Conservation (phyloP, 1,140 invertebrate species). For the Drosophila dunni region DNA sequence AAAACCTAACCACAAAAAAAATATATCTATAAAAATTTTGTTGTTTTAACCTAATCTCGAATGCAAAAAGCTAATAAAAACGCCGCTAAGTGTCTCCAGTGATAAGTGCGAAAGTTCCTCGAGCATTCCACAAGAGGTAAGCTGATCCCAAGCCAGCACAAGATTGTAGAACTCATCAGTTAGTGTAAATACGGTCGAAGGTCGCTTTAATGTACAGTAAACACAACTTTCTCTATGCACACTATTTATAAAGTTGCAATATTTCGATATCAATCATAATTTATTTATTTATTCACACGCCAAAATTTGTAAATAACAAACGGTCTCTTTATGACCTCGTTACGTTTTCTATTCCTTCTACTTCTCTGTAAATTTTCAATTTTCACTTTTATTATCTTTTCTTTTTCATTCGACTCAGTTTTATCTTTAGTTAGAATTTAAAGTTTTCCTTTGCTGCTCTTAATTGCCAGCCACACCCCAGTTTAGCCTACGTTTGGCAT, state of each 20-base stretch:
- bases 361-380: constrained; percentile 5
- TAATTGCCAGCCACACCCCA: constrained; percentile 61
- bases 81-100: constrained; percentile 60
- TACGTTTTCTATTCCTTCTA: constrained; percentile 26
- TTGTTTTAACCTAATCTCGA: constrained; percentile 55
- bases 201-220: constrained; percentile 9
- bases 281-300: constrained; percentile 20
- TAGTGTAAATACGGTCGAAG: constrained; percentile 26
- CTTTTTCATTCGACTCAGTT: constrained; percentile 10
- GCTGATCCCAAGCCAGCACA: constrained; percentile 48
- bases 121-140: constrained; percentile 62
- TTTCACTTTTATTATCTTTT: constrained; percentile 37
- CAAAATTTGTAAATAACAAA: constrained; percentile 50
- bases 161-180: constrained; percentile 42
- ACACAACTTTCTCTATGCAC: constrained; percentile 16
- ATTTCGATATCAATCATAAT: background rate
- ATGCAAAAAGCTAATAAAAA: constrained; percentile 23
- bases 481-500: constrained; percentile 39
- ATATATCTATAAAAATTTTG: constrained; percentile 33
- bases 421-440: constrained; percentile 57
- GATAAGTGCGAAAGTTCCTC: constrained; percentile 53
- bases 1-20: constrained; percentile 52
- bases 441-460: constrained; percentile 24
- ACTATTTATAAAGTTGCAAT: constrained; percentile 22
- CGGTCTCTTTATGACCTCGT: constrained; percentile 52